These are phyloP conservation scores for Octopus bimaculoides DNA, from an alignment of 1,140 invertebrate genomes.

Conservation along the genomic window DNA sequence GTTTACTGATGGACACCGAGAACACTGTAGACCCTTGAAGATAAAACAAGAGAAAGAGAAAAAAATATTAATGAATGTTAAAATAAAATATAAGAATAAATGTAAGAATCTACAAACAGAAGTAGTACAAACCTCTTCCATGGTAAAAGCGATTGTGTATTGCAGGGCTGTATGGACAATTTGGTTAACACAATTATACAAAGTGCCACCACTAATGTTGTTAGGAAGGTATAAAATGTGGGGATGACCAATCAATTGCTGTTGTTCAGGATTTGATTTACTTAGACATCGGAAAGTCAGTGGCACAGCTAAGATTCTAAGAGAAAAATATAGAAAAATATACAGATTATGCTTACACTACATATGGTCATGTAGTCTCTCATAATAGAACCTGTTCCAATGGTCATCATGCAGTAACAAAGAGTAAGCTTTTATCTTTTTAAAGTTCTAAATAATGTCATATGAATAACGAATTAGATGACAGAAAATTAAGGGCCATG, in stretches of 20 bases:
- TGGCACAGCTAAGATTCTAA: conserved; percentile 61
- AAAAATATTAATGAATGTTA: neutral
- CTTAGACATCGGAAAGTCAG: conserved; percentile 63
- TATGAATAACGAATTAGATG: no score
- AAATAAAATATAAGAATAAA: no score
- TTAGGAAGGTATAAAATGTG: conserved; percentile 64
- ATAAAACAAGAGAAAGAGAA: conserved; percentile 11
- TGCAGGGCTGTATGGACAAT: conserved; percentile 59
- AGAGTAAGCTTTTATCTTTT: no score
- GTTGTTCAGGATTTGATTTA: conserved; percentile 51
- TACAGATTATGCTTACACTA: no score
- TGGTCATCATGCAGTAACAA: no score
- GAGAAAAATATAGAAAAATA: conserved; percentile 9
- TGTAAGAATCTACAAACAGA: no score
- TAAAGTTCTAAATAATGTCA: no score
- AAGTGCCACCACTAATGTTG: conserved; percentile 59
- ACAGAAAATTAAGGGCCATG: no score
- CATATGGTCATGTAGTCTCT: no score
- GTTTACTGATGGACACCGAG: conserved; percentile 64
- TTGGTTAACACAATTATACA: conserved; percentile 60
- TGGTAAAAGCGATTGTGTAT: conserved; percentile 57
- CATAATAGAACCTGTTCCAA: no score
- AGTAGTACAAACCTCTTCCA: conserved; percentile 45
- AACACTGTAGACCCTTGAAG: conserved; percentile 65
- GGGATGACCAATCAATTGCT: conserved; percentile 65